These are phyloP conservation scores for Cottoperca gobio DNA, from an alignment of 2,797 vertebrate genomes.

Conservation along the genomic window DNA sequence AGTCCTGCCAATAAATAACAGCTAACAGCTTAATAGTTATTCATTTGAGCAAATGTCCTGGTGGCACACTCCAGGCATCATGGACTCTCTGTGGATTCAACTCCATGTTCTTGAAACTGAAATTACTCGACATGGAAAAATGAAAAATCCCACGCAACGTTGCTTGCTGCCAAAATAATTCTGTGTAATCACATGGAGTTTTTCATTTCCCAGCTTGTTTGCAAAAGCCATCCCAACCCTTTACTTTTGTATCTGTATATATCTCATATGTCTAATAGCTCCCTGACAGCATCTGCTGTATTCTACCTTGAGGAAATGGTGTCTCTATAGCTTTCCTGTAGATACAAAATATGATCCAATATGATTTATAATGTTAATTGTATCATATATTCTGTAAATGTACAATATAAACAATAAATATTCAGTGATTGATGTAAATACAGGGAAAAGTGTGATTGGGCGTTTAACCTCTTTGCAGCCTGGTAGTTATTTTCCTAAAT, in stretches of 20 bases:
- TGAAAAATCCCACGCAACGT: slow-evolving; percentile 8
- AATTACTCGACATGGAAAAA: slow-evolving; percentile 11
- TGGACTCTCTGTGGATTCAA: slow-evolving; percentile 1
- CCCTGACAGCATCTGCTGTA: slow-evolving; percentile 42
- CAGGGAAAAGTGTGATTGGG: slow-evolving; percentile 48
- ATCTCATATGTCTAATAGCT: slow-evolving; percentile 22
- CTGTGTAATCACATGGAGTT: slow-evolving; percentile 2
- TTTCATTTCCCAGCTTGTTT: slow-evolving; percentile 8
- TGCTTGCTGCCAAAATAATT: slow-evolving; percentile 33
- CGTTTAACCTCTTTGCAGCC: slow-evolving; percentile 50
- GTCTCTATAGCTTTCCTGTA: slow-evolving; percentile 52
- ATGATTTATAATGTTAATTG: slow-evolving; percentile 45
- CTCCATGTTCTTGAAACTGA: neutral
- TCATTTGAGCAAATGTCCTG: neutral
- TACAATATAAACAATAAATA: slow-evolving; percentile 81
- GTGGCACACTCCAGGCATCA: slow-evolving; percentile 19
- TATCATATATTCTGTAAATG: slow-evolving; percentile 72
- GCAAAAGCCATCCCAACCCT: neutral
- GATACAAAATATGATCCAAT: slow-evolving; percentile 71
- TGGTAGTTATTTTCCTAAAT: slow-evolving; percentile 49
- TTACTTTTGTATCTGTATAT: neutral
- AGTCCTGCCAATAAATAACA: neutral
- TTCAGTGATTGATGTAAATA: slow-evolving; percentile 61
- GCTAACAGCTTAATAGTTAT: neutral
- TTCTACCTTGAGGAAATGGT: slow-evolving; percentile 35